A percentile compares a stretch with the other conserved stretches of the same genome.
Conservation (phyloP, 2,888 invertebrate genomes). For the Anoplius nigerrimus region DNA sequence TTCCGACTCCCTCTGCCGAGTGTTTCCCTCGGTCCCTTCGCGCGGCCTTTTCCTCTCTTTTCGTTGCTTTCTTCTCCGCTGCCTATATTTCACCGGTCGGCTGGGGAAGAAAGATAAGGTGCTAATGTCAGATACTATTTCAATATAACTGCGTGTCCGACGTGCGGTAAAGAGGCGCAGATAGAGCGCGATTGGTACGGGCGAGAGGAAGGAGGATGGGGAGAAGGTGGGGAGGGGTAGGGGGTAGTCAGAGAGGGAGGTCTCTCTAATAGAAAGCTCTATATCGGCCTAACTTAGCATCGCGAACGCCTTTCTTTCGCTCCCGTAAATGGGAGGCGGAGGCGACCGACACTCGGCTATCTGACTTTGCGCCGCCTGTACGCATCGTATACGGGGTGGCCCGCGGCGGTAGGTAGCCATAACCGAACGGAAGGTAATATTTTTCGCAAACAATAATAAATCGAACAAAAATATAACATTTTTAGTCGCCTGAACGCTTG, state of each 20-base stretch:
- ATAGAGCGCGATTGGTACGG: slow-evolving; percentile 7
- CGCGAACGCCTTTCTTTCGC: slow-evolving; percentile 48
- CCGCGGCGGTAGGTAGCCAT: too few species aligned
- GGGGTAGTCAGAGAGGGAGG: slow-evolving; percentile 18
- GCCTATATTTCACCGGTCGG: slow-evolving; percentile 58
- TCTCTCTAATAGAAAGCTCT: slow-evolving; percentile 48
- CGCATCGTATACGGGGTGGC: slow-evolving; percentile 24
- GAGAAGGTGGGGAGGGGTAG: slow-evolving; percentile 5
- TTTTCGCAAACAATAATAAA: too few species aligned
- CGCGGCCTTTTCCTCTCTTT: background rate
- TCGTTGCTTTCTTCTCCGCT: slow-evolving; percentile 15
- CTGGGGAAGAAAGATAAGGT: slow-evolving; percentile 64
- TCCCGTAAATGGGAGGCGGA: slow-evolving; percentile 42
- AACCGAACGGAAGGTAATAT: too few species aligned
- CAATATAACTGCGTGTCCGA: slow-evolving; percentile 55
- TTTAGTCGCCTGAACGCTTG: too few species aligned
- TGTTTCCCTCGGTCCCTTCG: slow-evolving; percentile 12
- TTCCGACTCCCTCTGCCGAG: background rate
- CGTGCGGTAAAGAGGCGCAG: slow-evolving; percentile 16
- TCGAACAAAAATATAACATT: too few species aligned
- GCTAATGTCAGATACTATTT: slow-evolving; percentile 66
- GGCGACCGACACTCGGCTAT: slow-evolving; percentile 42
- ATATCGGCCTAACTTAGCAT: slow-evolving; percentile 49
- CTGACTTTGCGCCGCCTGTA: slow-evolving; percentile 49
- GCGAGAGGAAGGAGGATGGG: slow-evolving; percentile 8